Evolutionary conservation across 64 coral and sea anemone genomes (phyloP), one percentile per base, ranked within the genome.

Genomic region (Montipora efflorescens): DNA sequence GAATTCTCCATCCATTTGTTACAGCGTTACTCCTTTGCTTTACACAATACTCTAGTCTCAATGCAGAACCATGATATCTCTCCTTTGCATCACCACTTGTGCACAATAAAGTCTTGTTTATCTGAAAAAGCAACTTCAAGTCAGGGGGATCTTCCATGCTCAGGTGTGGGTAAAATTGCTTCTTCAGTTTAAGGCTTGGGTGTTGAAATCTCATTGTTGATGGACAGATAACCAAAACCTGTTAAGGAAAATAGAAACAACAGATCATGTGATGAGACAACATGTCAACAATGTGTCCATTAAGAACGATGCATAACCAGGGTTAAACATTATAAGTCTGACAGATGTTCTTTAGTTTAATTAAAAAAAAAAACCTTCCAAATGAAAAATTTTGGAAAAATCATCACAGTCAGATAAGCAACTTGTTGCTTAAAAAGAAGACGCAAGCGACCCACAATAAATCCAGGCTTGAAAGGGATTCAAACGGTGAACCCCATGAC

Each of bases 121-220:
- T 64, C 18, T 82, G 16, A 53, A 93, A 79, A 47, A 88, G 59
- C 51, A 10, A 49, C 16, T 10, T 82, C 48, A 95, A 67, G 74
- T 95, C 84, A 20, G 94, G 94, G 22, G 94, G 94, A 36, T 95
- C 83, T 75, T 95, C 94, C 90, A 95, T 89, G 28, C 80, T 81
- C n/a, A 95, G 43, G n/a, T 95, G 94, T 48, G 90, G 94, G 50
- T 82, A 89, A 79, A 95, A 95, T 12, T 95, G 82, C 59, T 87
- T 85, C 50, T 46, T 19, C 21, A 79, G 48, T 28, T 73, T 3
- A 68, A 92, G 79, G n/a, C 16, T 11, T 22, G 51, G 48, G 66
- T 92, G 74, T 47, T 74, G 19, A 52, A 92, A 82, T 14, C 77
- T 22, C 53, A 95, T 67, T 70, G 89, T 95, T 67, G 90, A 91